A percentile compares a stretch with the other conserved stretches of the same genome.
phyloP scores from a whole-genome alignment of 1,140 invertebrate species.

The Lepidurus apus region DNA sequence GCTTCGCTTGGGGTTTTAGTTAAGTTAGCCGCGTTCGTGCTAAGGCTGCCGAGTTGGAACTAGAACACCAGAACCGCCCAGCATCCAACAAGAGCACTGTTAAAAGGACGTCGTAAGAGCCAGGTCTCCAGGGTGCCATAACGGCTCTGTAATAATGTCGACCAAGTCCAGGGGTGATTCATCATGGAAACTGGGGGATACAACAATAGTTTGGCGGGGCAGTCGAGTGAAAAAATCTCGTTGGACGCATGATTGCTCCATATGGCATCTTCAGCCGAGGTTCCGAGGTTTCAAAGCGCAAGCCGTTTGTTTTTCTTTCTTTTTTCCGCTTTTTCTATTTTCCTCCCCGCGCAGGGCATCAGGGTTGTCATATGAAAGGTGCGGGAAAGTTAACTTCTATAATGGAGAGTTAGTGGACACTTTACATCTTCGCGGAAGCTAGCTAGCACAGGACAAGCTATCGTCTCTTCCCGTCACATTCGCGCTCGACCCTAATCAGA shows the following conservation, averaged over 20 bases:
- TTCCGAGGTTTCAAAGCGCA: too few relatives aligned
- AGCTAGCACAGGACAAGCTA: background rate
- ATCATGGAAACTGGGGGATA: background rate
- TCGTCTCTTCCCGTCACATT: background rate
- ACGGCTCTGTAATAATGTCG: slow-evolving; percentile 13
- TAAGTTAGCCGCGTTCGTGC: too few relatives aligned
- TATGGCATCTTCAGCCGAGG: background rate
- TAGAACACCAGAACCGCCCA: background rate
- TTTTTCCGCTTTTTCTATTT: background rate
- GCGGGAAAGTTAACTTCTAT: background rate
- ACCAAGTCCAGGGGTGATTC: slow-evolving; percentile 8
- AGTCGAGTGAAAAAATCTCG: slow-evolving; percentile 5
- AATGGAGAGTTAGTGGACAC: slow-evolving; percentile 9
- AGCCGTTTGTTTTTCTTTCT: background rate
- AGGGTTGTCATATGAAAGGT: too few relatives aligned
- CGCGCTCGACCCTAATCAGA: background rate
- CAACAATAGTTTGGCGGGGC: background rate
- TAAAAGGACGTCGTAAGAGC: background rate
- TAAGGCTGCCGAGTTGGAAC: too few relatives aligned
- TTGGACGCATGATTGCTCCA: slow-evolving; percentile 8
- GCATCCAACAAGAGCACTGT: background rate
- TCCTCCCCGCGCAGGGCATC: background rate
- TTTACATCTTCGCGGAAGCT: background rate
- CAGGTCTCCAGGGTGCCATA: slow-evolving; percentile 15
- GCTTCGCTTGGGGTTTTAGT: too few relatives aligned